Evolutionary conservation across 2,113 vertebrate species (phyloP).

Genomic region (Suncus etruscus): DNA sequence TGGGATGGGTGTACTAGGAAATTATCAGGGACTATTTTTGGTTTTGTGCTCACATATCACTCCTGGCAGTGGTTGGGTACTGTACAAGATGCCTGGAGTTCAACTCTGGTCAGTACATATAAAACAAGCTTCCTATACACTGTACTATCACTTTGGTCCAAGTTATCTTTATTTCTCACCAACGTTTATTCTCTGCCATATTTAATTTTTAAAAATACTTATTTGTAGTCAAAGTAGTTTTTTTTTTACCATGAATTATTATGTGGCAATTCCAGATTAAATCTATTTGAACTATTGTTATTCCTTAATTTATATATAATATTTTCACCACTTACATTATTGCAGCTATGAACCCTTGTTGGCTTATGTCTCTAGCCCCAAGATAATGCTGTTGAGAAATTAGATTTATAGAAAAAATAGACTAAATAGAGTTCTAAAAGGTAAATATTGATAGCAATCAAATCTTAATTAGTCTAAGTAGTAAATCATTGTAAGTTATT

Average conservation of each 20-base stretch:
- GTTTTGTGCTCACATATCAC: too few species aligned
- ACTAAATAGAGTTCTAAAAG: slow-evolving; percentile 44
- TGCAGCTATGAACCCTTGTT: slow-evolving; percentile 3
- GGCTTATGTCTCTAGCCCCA: background rate
- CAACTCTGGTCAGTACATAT: too few species aligned
- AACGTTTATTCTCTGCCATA: slow-evolving; percentile 16
- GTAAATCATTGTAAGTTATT: background rate
- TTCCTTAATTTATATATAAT: background rate
- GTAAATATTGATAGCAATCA: slow-evolving; percentile 40
- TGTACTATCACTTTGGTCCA: too few species aligned
- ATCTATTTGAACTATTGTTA: background rate
- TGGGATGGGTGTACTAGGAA: too few species aligned
- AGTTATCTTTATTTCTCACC: too few species aligned
- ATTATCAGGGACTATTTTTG: too few species aligned
- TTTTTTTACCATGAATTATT: background rate
- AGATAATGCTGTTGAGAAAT: background rate
- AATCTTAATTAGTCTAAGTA: slow-evolving; percentile 13
- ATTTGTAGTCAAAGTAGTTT: background rate
- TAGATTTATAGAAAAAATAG: slow-evolving; percentile 34
- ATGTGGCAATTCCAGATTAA: background rate
- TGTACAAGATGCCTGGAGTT: too few species aligned
- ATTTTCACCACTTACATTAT: background rate
- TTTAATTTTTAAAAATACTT: too few species aligned
- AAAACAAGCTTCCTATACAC: too few species aligned
- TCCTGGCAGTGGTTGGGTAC: too few species aligned